Base-by-base conservation (phyloP, 2,888 invertebrate genomes). In the Pseudococcus jackbeardsleyi region DNA sequence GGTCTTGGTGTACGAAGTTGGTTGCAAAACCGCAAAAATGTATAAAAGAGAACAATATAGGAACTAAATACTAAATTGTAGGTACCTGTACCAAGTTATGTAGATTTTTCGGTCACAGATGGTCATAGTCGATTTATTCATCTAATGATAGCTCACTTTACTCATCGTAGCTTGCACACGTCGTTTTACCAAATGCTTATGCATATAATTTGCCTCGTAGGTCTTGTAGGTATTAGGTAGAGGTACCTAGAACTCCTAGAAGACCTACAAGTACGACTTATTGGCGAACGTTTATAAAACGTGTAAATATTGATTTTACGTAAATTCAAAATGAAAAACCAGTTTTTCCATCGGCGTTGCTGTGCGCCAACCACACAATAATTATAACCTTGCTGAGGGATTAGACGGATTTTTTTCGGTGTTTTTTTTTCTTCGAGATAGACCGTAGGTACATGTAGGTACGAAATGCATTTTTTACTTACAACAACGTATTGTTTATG, bases 301-400 rank as follows among this genome's bases (percentile, higher is more conserved):
- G 64, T 19, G 64, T 64, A 64, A 64, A 64, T 64, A 64, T 64
- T 64, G 64, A 64, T 64, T 64, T 64, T 33, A 33, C 26, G 26
- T 64, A 64, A 64, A 46, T 46, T 46, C 46, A 46, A 46, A 46
- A 46, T 46, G 46, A 46, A 46, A 46, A 64, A 64, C 64, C 64
- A 64, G 64, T 64, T 64, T 64, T 46, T 19, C n/a, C n/a, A 19
- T 64, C 64, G 46, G 12, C 9, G 8, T 11, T 46, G 46, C 12
- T 8, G 9, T 46, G 46, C 46, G 46, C 46, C 46, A 46, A 64
- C 64, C 64, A 19, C 64, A 19, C 64, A 17, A 19, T 64, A 64
- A 64, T 64, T 64, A 64, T 64, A 64, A 19, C 64, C 64, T 64
- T 64, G 64, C 19, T 19, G 46, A 46, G 46, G 64, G 64, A 64